These are phyloP conservation scores for Diadegma fenestrale DNA, from an alignment of 2,888 invertebrate species.

Conservation along the genomic window DNA sequence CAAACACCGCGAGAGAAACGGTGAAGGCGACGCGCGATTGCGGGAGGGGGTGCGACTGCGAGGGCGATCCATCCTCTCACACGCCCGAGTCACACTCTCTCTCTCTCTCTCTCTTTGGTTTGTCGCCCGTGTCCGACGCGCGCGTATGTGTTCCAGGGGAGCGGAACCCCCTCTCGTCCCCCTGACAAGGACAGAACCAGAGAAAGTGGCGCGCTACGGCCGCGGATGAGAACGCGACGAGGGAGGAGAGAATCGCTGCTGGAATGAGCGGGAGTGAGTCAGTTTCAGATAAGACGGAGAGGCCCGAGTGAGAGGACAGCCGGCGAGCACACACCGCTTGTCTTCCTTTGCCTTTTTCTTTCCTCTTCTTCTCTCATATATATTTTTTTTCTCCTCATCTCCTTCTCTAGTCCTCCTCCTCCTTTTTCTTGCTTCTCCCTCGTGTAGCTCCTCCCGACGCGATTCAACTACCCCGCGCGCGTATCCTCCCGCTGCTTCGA, in stretches of 20 bases:
- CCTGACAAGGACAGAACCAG: slow-evolving; percentile 52
- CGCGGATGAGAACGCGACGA: slow-evolving; percentile 24
- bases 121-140: not conserved
- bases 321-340: slow-evolving; percentile 15
- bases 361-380: not conserved
- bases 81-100: slow-evolving; percentile 30
- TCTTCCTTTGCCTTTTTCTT: slow-evolving; percentile 4
- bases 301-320: slow-evolving; percentile 76
- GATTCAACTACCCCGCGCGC: slow-evolving; percentile 41
- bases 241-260: slow-evolving; percentile 25
- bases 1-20: slow-evolving; percentile 52
- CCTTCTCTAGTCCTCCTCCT: slow-evolving; percentile 17
- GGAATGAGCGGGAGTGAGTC: slow-evolving; percentile 53
- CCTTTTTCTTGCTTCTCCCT: slow-evolving; percentile 50
- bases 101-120: slow-evolving; percentile 25
- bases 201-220: slow-evolving; percentile 29
- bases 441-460: slow-evolving; percentile 70
- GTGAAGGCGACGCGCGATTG: slow-evolving; percentile 53
- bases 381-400: slow-evolving; percentile 8
- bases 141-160: slow-evolving; percentile 23
- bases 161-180: slow-evolving; percentile 37
- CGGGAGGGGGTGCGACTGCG: slow-evolving; percentile 67
- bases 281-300: slow-evolving; percentile 60
- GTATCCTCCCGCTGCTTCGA: slow-evolving; percentile 60
- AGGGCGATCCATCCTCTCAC: slow-evolving; percentile 18